phyloP scores from a whole-genome alignment of 2,888 invertebrate species.

The Cosmopolites sordidus region DNA sequence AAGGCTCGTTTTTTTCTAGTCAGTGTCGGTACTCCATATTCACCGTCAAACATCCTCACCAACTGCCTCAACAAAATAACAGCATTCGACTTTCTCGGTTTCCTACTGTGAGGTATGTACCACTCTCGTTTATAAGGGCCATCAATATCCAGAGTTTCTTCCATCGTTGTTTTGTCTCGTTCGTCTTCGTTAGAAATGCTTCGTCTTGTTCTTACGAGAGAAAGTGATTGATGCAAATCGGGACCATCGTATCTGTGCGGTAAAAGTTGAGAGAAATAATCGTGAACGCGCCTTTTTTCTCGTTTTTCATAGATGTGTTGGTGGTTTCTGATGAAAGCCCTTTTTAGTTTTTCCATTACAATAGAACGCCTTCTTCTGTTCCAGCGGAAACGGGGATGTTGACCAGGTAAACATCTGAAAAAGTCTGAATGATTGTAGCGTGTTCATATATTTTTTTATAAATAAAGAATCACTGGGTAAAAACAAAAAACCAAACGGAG shows the following conservation, averaged over 20 bases:
- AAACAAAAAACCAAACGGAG: too few species aligned
- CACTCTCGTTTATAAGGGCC: conserved; percentile 6
- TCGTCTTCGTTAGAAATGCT: background rate
- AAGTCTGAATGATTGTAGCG: too few species aligned
- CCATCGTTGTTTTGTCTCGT: background rate
- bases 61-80: background rate
- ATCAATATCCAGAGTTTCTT: background rate
- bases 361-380: conserved; percentile 64
- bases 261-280: conserved; percentile 38
- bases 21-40: conserved; percentile 13
- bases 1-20: conserved; percentile 34
- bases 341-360: conserved; percentile 43
- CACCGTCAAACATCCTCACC: background rate
- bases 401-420: conserved; percentile 71
- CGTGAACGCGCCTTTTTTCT: conserved; percentile 40
- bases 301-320: conserved; percentile 33
- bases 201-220: background rate
- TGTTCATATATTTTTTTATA: conserved; percentile 4
- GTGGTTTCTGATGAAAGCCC: conserved; percentile 39
- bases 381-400: conserved; percentile 83
- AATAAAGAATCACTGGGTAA: background rate
- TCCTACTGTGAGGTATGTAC: conserved; percentile 17
- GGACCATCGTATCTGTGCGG: conserved; percentile 2
- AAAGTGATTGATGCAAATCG: background rate
- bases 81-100: conserved; percentile 7